Percentiles rank a stretch among this genome's conserved stretches.
These are phyloP conservation scores for Arenaria interpres DNA, from an alignment of 2,113 vertebrate species.

Conservation along the genomic window DNA sequence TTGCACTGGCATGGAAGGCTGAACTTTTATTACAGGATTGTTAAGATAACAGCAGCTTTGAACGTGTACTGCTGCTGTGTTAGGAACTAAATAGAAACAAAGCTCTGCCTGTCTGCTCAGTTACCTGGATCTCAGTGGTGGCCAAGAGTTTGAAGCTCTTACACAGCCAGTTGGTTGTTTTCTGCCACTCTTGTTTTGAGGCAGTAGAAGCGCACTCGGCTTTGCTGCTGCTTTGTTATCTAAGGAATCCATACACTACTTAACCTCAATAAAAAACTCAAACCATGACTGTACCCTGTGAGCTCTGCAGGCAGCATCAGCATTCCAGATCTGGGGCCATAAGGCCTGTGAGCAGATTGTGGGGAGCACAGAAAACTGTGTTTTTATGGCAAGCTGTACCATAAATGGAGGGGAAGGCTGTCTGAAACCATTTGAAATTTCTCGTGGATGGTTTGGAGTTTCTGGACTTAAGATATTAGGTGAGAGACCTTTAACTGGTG, in stretches of 20 bases:
- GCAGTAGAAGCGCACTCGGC: not conserved
- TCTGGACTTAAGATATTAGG: not conserved
- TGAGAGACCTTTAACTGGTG: slow-evolving; percentile 10
- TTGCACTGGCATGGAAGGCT: not conserved
- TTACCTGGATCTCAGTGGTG: not conserved
- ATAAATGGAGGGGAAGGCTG: slow-evolving; percentile 5
- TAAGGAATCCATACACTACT: slow-evolving; percentile 59
- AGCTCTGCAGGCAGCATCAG: slow-evolving; percentile 23
- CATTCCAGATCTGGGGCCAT: slow-evolving; percentile 44
- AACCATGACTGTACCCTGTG: not conserved
- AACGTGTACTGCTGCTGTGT: not conserved
- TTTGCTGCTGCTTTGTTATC: slow-evolving; percentile 55
- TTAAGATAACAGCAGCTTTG: slow-evolving; percentile 16
- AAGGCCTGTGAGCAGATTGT: slow-evolving; percentile 10
- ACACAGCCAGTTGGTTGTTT: not conserved
- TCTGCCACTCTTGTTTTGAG: slow-evolving; percentile 33
- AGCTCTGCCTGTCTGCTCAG: not conserved
- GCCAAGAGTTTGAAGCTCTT: not conserved
- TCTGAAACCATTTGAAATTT: not conserved
- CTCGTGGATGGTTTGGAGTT: slow-evolving; percentile 37
- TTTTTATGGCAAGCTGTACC: not conserved
- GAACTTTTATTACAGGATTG: slow-evolving; percentile 16
- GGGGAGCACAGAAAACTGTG: not conserved
- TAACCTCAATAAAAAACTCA: slow-evolving; percentile 21
- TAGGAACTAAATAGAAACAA: not conserved